These are phyloP conservation scores for Vespertilio murinus DNA, from an alignment of 2,797 vertebrate species.

Conservation along the genomic window DNA sequence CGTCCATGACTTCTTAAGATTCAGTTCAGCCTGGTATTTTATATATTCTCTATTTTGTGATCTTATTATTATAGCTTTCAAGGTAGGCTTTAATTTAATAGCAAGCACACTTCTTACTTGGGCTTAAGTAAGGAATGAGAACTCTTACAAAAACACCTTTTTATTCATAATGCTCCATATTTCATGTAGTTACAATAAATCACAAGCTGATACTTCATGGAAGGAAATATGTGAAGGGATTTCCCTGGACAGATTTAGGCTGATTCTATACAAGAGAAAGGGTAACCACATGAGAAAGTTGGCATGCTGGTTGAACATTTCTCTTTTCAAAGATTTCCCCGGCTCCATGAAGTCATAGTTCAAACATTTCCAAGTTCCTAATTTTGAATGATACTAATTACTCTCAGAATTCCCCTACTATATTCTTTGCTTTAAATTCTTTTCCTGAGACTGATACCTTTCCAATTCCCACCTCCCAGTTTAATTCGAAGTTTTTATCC, in stretches of 20 bases:
- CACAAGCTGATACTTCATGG: neutral
- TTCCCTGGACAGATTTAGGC: neutral
- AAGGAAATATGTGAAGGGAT: neutral
- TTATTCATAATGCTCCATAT: neutral
- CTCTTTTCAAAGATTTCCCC: constrained; percentile 31
- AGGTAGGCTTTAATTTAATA: neutral
- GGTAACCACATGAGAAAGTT: neutral
- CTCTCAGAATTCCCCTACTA: neutral
- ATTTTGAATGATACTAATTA: constrained; percentile 39
- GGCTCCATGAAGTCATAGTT: neutral
- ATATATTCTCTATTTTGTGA: neutral
- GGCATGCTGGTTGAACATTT: neutral
- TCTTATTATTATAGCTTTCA: neutral
- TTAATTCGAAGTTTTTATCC: neutral
- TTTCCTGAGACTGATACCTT: neutral
- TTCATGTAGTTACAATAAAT: neutral
- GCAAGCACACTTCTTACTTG: neutral
- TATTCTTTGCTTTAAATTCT: neutral
- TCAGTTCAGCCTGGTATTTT: neutral
- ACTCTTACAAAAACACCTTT: neutral
- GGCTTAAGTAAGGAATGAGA: neutral
- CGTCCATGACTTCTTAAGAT: neutral
- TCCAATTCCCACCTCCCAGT: neutral
- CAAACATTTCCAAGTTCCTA: constrained; percentile 24
- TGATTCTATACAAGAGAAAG: neutral